Evolutionary conservation across 2,797 vertebrate genomes (phyloP), one percentile per base, ranked within the genome.

Genomic region (Pteropus rufus): DNA sequence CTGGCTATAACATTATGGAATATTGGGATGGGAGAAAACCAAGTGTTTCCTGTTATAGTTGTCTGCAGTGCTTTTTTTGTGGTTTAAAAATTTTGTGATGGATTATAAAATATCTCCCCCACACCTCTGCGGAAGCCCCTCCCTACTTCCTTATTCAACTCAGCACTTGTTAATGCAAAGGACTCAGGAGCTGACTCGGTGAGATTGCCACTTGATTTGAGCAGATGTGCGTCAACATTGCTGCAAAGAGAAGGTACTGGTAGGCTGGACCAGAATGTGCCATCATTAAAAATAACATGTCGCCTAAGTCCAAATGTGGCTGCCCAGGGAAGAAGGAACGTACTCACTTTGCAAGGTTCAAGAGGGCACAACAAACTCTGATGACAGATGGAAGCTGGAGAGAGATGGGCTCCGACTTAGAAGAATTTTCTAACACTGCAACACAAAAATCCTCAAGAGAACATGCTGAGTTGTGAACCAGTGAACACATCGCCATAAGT

Each of bases 21-120:
- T 31, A 41, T 12, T 52, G 73, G 69, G 73, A 91, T 5, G 60
- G 46, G 56, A 79, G 58, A 36, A 73, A 89, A 93, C 24, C 69
- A 24, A 75, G 41, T 36, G 31, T n/a, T 76, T 84, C 64, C 77
- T 14, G 5, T 6, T 29, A 58, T 11, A 34, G 49, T 58, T 85
- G n/a, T 85, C 89, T 62, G 23, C 39, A 46, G 49, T 0, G 21
- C 4, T 88, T 41, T 76, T 60, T 39, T 9, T 49, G 56, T 49
- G 41, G 24, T 73, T 84, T 77, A 95, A 64, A 41, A 34, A 21
- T 69, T 75, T 91, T 70, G 76, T 60, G 92, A 80, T 36, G 65
- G 72, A 54, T 64, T 94, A 24, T 85, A 92, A 85, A 89, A 60
- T 69, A 24, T 83, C 83, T 86, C 77, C 89, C 49, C 46, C 60